Evolutionary conservation across 2,888 invertebrate genomes (phyloP), one percentile per base, ranked within the genome.

Genomic region (Glyphotaelius pellucidus): DNA sequence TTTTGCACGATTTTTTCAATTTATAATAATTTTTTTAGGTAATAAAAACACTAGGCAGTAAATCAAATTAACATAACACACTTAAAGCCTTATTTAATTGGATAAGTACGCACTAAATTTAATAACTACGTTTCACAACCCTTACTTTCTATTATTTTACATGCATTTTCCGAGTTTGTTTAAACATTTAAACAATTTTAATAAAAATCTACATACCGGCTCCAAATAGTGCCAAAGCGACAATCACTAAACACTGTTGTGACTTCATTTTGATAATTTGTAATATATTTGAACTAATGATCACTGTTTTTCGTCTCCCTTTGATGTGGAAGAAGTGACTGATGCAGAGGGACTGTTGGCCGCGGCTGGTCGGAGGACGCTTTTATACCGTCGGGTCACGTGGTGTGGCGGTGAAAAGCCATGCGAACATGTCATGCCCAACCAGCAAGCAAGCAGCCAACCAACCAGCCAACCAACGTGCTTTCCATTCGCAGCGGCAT

Each of bases 201-300:
- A 67, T 25, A 25, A 90, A 90, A 90, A 90, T 86, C 88, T 97
- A 97, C 97, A 96, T 97, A 97, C 97, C 97, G 96, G 97, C 96
- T 96, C 97, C 97, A 95, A 95, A 95, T 93, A 97, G 96, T 96
- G 97, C 97, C 95, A 97, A 96, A 95, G 97, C 96, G 95, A 97
- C 95, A 95, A 96, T 96, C 95, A 96, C 94, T 95, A 96, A 95
- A 96, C 96, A 96, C 96, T 96, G 95, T 95, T 93, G 92, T 25
- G 96, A 95, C 95, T 96, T 95, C 96, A 96, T 96, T 90, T 90
- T 91, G 92, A n/a, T 87, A 84, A 67, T 83, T 83, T 35, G 42
- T 42, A 84, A 79, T 89, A 47, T 47, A 89, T 38, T n/a, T 42
- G 12, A 83, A 88, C 79, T 32, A 30, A 25, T 67, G 30, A 80